Base-by-base conservation (phyloP, 2,113 vertebrate species). In the Hypanus sabinus region DNA sequence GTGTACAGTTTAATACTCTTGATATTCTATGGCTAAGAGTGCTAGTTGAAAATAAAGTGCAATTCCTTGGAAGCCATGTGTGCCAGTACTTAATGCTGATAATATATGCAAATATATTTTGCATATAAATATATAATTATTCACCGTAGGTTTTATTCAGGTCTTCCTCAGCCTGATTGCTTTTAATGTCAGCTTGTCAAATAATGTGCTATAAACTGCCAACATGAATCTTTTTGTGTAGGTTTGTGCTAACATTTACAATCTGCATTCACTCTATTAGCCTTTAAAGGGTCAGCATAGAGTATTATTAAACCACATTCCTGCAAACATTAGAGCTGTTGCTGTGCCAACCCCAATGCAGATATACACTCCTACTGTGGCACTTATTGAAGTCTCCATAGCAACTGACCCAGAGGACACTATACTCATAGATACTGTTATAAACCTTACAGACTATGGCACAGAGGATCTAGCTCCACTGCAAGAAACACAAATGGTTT, bases 221-320 rank as follows among this genome's bases (percentile, higher is more conserved):
- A 93, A 93, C 91, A 93, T 93, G 91, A 73, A 93, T 93, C 91
- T 73, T 93, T 93, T 93, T 93, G 91, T 93, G 91, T 93, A 93
- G 91, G 38, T 93, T 93, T 93, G 68, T 93, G 91, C 91, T 93
- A 93, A 93, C 91, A 93, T 93, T 93, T 93, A 93, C 91, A 93
- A 93, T 93, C 91, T 93, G 36, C 71, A 93, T 93, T 75, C 91
- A 93, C 68, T 93, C 91, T 73, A 93, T 93, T 93, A 93, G 91
- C 91, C 91, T 93, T 93, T 71, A 73, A 71, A 36, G 91, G 91
- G 91, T 93, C 91, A 93, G 91, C 91, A 71, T 75, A 73, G 91
- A 93, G 70, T 70, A 93, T 93, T 93, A 93, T 93, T 93, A 93
- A 93, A 93, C 36, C 12, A 70, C 91, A 93, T 93, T 93, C 91